Conservation (phyloP, 1,140 invertebrate genomes). For the Paraescarpia echinospica region DNA sequence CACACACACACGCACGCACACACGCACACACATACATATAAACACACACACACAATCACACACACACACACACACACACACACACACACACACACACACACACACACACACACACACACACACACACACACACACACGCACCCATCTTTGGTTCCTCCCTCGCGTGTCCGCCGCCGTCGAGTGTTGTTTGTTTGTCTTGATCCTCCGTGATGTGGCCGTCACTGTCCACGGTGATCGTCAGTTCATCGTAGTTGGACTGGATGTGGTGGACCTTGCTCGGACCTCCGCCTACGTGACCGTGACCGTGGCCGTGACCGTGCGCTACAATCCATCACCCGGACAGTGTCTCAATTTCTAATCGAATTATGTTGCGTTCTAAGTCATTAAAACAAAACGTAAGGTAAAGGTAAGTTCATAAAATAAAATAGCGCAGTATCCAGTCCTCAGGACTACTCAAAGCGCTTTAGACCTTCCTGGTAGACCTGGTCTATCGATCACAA, state of each 20-base stretch:
- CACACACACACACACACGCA: constrained; percentile 23
- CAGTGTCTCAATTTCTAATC: not conserved
- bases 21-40: too few relatives aligned
- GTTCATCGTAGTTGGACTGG: not conserved
- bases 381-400: too few relatives aligned
- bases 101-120: constrained; percentile 25
- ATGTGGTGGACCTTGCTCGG: not conserved
- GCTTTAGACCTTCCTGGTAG: too few relatives aligned
- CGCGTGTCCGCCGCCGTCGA: not conserved
- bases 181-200: not conserved
- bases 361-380: not conserved
- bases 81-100: constrained; percentile 25
- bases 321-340: constrained; percentile 19
- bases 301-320: constrained; percentile 37
- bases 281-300: constrained; percentile 20
- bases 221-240: not conserved
- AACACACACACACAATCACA: too few relatives aligned
- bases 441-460: too few relatives aligned
- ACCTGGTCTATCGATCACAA: too few relatives aligned
- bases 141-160: not conserved
- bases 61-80: constrained; percentile 21
- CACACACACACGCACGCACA: constrained; percentile 19
- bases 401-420: too few relatives aligned
- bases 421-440: too few relatives aligned
- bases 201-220: not conserved